phyloP scores from a whole-genome alignment of 2,888 invertebrate genomes.

The Caprella mutica region DNA sequence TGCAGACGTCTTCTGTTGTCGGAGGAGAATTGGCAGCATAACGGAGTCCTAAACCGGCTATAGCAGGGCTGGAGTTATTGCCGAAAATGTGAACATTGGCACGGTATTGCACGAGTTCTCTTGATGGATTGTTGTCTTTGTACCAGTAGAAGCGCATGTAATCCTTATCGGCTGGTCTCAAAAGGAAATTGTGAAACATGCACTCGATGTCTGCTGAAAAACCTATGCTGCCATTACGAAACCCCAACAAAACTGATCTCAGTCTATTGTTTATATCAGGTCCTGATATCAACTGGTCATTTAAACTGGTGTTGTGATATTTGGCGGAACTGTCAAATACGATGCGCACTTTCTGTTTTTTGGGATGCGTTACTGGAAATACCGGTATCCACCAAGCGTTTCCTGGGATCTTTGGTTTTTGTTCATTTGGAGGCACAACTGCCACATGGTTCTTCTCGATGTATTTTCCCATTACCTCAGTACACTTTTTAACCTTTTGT shows the following conservation, averaged over 20 bases:
- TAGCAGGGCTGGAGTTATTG: neutral
- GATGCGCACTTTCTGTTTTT: neutral
- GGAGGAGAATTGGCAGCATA: too few relatives aligned
- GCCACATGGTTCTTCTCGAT: neutral
- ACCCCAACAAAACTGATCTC: neutral
- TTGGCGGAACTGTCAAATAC: conserved; percentile 1
- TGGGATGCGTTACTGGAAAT: neutral
- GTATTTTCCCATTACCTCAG: neutral
- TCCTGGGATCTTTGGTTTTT: neutral
- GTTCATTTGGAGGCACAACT: neutral
- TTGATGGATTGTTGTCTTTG: neutral
- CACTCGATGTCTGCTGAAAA: neutral
- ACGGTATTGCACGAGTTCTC: neutral
- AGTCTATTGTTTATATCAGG: conserved; percentile 4
- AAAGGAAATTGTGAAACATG: neutral
- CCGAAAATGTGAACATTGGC: conserved; percentile 2
- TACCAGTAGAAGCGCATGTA: neutral
- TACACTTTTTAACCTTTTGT: neutral
- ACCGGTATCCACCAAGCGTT: too few relatives aligned
- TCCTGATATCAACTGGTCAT: neutral
- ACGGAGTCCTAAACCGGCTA: too few relatives aligned
- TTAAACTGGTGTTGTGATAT: neutral
- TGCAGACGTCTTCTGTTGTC: too few relatives aligned
- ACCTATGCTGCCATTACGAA: neutral
- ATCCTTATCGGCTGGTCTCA: neutral